phyloP scores from a whole-genome alignment of 1,140 invertebrate genomes.

The Caenorhabditis briggsae region DNA sequence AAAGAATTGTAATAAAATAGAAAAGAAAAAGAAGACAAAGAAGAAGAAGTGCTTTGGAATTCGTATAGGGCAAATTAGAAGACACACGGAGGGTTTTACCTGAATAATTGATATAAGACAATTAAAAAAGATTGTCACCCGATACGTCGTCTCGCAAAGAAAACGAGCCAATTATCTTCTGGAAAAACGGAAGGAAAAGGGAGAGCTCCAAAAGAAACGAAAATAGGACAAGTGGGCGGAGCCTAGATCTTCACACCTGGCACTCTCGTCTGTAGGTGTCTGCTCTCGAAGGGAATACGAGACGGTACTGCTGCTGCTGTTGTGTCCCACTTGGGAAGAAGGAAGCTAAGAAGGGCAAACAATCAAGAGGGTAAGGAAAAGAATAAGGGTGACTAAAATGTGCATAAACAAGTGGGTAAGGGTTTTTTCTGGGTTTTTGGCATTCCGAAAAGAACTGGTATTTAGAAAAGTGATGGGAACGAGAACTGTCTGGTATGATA shows the following conservation, averaged over 20 bases:
- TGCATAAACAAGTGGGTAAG: constrained; percentile 4
- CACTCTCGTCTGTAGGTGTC: constrained; percentile 12
- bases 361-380: neutral
- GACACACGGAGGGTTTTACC: neutral
- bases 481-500: too few species aligned
- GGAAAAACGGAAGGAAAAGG: constrained; percentile 46
- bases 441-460: too few species aligned
- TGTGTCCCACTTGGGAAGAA: constrained; percentile 1
- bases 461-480: too few species aligned
- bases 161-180: constrained; percentile 47
- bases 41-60: constrained; percentile 21
- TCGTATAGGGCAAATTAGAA: constrained; percentile 54
- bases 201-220: neutral
- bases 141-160: neutral
- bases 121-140: neutral
- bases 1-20: neutral
- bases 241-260: constrained; percentile 33
- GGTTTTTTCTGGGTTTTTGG: neutral
- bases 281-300: constrained; percentile 52
- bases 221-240: constrained; percentile 52
- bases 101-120: constrained; percentile 37
- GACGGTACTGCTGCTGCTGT: constrained; percentile 9
- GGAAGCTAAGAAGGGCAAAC: constrained; percentile 25
- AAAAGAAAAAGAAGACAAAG: constrained; percentile 1
- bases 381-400: constrained; percentile 35